Evolutionary conservation across 1,140 invertebrate genomes (phyloP), one percentile per base, ranked within the genome.

Genomic region (Drosophila gunungcola): DNA sequence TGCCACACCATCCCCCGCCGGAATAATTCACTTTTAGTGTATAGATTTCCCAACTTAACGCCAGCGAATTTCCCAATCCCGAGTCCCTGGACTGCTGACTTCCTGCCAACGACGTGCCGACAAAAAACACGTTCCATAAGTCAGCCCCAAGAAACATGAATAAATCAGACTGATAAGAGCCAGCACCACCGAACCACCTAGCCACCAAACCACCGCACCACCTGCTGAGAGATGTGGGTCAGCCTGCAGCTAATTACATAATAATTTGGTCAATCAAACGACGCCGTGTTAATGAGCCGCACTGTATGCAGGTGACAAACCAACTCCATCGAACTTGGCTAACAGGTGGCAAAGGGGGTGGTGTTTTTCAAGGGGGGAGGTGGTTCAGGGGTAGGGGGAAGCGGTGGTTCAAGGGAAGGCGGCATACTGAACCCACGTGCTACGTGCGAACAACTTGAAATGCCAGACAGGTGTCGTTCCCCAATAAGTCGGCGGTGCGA

Each of bases 191-290:
- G 13, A 1, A 48, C 16, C 27, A 16, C 42, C 41, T 57, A 32
- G 2, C 29, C 29, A 32, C 29, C 6, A 62, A 62, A 25, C 48
- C 57, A 34, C 45, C 25, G 10, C 48, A 69, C 62, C 72, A 89
- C 78, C 64, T 68, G 64, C 64, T 68, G 61, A 46, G 64, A 46
- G 64, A 68, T 68, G 80, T 89, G 84, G 79, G 84, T 89, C 82
- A 86, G 80, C 67, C 68, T 49, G 73, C 68, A 54, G 79, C 82
- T 90, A 90, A 90, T 90, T 90, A 90, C 86, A 86, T 86, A 90
- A 90, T 90, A 86, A 90, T 90, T 90, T 86, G 88, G 81, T 77
- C 82, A 90, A 90, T 90, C 89, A 80, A 83, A 90, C 73, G 79
- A 65, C 43, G 60, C 46, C 69, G 61, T 38, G 27, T 78, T 90